Percentiles rank a stretch among this genome's conserved stretches.
Evolutionary conservation across 2,113 vertebrate species (phyloP).

Genomic region (Psephotus haematonotus): DNA sequence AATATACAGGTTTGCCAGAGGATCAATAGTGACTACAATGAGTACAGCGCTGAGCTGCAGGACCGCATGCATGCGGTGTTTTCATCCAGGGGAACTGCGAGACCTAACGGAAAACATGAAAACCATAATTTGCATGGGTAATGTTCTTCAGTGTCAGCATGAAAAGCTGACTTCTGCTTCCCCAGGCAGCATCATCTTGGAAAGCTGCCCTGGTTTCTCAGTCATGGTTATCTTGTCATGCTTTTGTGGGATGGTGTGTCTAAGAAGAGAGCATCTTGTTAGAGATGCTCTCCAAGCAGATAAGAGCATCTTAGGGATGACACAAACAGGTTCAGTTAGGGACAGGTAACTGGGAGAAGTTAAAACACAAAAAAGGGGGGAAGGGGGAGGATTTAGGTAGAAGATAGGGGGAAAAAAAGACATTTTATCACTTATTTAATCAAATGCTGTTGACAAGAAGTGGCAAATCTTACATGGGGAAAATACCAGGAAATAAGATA

Average conservation of each 20-base stretch:
- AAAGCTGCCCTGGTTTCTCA: background rate
- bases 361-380: background rate
- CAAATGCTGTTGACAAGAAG: background rate
- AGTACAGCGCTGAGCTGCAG: background rate
- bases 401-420: background rate
- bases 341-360: background rate
- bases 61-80: accelerated
- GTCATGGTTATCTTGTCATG: background rate
- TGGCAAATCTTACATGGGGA: background rate
- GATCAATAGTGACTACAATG: background rate
- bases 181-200: background rate
- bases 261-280: background rate
- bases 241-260: background rate
- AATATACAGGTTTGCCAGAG: background rate
- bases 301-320: background rate
- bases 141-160: background rate
- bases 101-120: background rate
- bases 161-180: background rate
- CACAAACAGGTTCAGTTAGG: background rate
- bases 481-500: background rate
- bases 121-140: background rate
- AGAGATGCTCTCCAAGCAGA: background rate
- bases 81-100: background rate
- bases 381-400: background rate
- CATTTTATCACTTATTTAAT: background rate